Base-by-base conservation (phyloP, 1,140 invertebrate species). In the Hylaeus anthracinus region DNA sequence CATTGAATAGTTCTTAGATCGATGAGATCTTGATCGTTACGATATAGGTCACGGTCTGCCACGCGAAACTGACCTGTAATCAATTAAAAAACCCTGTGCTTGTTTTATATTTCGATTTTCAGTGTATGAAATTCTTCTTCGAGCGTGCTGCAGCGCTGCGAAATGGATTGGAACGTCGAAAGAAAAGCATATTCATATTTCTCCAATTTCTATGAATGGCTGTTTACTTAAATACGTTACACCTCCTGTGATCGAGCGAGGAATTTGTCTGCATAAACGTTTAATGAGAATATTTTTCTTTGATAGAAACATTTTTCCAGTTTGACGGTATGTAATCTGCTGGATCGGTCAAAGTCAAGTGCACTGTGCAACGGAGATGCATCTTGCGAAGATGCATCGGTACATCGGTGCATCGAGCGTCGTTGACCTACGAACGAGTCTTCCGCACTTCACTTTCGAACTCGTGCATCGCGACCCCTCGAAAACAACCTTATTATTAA, bases 271-370 rank as follows among this genome's bases (percentile, higher is more conserved):
- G 14, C 14, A 53, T 64, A 53, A 45, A 58, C 37, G 51, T 77
- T n/a, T 43, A 74, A 60, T 10, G 9, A 71, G 10, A 53, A 15
- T 37, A 14, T 79, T 82, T 41, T 60, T 67, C 51, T 26, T 72
- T 63, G 58, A 15, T 4, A 14, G 3, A 43, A 3, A 58, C 55
- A 15, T 58, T 58, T n/a, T 58, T 51, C 9, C 6, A 10, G 51
- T 9, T 51, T 43, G 65, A 12, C 15, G 5, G 37, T 4, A 1
- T 41, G 26, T 2, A 53, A 5, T 26, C 5, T 51, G 37, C 48
- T 14, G 43, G 3, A 55, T 66, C 55, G 82, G 58, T 79, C 81
- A 82, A 85, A 82, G 80, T 82, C 74, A 82, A 84, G 69, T 64
- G 56, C 60, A 48, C 64, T 51, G 60, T 60, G 66, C 75, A 61